These are phyloP conservation scores for Selene dorsalis DNA, from an alignment of 2,797 vertebrate species.

Conservation along the genomic window DNA sequence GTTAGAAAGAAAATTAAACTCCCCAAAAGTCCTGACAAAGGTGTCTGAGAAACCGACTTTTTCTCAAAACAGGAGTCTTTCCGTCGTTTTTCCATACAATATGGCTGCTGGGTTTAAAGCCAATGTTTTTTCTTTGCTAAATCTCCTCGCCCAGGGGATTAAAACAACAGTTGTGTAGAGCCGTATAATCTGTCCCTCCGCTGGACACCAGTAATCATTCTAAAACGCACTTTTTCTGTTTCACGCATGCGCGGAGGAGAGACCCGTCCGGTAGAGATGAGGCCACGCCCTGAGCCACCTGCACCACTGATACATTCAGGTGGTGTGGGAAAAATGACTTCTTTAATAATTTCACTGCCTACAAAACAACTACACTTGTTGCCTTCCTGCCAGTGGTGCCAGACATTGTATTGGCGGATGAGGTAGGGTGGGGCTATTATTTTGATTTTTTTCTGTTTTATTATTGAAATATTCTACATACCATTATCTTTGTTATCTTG, in stretches of 20 bases:
- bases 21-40: constrained; percentile 56
- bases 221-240: constrained; percentile 78
- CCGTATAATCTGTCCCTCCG: constrained; percentile 82
- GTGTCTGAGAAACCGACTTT: constrained; percentile 54
- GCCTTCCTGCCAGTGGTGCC: background rate
- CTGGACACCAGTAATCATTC: constrained; percentile 76
- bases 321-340: constrained; percentile 11
- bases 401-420: background rate
- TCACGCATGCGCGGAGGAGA: constrained; percentile 77
- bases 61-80: constrained; percentile 62
- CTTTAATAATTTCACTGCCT: too few relatives aligned
- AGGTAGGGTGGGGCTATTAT: too few relatives aligned
- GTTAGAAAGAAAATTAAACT: constrained; percentile 57
- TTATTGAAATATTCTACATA: too few relatives aligned
- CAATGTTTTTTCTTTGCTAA: constrained; percentile 81
- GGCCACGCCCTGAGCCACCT: constrained; percentile 82
- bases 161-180: constrained; percentile 86
- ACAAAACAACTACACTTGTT: background rate
- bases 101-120: constrained; percentile 85
- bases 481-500: too few relatives aligned
- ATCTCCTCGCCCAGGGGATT: constrained; percentile 85
- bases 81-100: constrained; percentile 83
- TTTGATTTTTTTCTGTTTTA: too few relatives aligned
- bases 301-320: constrained; percentile 68
- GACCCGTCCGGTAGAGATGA: constrained; percentile 33